phyloP scores from a whole-genome alignment of 2,113 vertebrate species.

The Galemys pyrenaicus region DNA sequence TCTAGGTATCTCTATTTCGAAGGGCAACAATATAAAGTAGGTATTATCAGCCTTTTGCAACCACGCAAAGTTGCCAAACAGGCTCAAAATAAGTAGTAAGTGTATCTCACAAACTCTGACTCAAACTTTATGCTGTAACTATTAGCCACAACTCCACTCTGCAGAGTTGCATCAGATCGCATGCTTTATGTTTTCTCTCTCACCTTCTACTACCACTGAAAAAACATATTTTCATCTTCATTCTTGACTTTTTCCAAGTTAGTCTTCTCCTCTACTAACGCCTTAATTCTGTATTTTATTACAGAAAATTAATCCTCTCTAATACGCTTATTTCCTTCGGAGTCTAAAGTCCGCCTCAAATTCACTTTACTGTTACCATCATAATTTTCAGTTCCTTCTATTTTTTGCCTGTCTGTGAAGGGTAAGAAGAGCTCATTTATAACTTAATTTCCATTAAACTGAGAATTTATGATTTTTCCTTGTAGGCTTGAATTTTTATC shows the following conservation, averaged over 20 bases:
- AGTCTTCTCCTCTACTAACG: not conserved
- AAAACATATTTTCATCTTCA: not conserved
- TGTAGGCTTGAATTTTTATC: not conserved
- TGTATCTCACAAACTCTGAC: not conserved
- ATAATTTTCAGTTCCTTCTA: no score
- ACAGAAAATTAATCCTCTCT: not conserved
- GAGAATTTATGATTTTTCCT: not conserved
- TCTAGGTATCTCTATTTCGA: not conserved
- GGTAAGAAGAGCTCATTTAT: not conserved
- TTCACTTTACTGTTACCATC: no score
- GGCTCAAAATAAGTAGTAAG: not conserved
- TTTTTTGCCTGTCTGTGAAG: not conserved
- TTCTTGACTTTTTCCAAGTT: constrained; percentile 8
- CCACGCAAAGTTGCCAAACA: not conserved
- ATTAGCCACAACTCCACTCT: not conserved
- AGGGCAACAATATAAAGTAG: not conserved
- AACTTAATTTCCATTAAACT: not conserved
- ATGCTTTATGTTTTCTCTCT: no score
- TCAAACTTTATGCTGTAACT: not conserved
- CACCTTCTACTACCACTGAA: not conserved
- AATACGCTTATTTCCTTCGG: not conserved
- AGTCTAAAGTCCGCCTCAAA: not conserved
- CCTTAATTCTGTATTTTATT: not conserved
- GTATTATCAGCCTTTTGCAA: not conserved
- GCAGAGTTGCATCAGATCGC: not conserved